Base-by-base conservation (phyloP, 2,113 vertebrate species). In the Spea multiplicata region DNA sequence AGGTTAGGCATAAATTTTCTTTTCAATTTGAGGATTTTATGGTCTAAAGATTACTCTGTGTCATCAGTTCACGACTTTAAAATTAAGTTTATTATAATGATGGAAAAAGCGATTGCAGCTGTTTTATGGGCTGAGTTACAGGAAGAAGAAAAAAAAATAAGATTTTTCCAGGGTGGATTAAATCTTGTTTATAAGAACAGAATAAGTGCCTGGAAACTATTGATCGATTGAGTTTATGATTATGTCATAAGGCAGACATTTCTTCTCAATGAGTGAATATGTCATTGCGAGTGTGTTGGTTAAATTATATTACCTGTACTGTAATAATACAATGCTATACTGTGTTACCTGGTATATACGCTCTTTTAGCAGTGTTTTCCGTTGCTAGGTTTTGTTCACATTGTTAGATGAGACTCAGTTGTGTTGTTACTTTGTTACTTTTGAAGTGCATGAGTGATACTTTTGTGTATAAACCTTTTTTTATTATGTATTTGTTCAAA, bases 1-100 rank as follows among this genome's bases (percentile, higher is more conserved):
- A 87, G 84, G 83, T 86, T 86, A 84, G 84, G 83, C 81, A 83
- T 82, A 81, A 81, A 75, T 85, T 66, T 88, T 82, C n/a, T 67
- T 59, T 69, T 88, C 85, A 83, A 73, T 77, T 81, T 82, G 86
- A 77, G 3, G 5, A 82, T 80, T 87, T 88, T 86, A 82, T 83
- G 85, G 88, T 82, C 84, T 10, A 44, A 71, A 82, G 85, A 88
- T 82, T 69, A 70, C 55, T 0, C 71, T 17, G 70, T 81, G 82
- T 82, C 83, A 44, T 73, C 1, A 80, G 84, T 83, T 84, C 45
- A 64, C 1, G 73, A 16, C 81, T 81, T 83, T 61, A 66, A 82
- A 84, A 82, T 81, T 52, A 81, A 81, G 81, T 82, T 86, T 82
- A 1, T 86, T 84, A 85, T 76, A 7, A 65, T 61, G 83, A 68